Percentiles rank a stretch among this genome's conserved stretches.
Evolutionary conservation across 2,113 vertebrate species (phyloP).

Genomic region (Panthera uncia): DNA sequence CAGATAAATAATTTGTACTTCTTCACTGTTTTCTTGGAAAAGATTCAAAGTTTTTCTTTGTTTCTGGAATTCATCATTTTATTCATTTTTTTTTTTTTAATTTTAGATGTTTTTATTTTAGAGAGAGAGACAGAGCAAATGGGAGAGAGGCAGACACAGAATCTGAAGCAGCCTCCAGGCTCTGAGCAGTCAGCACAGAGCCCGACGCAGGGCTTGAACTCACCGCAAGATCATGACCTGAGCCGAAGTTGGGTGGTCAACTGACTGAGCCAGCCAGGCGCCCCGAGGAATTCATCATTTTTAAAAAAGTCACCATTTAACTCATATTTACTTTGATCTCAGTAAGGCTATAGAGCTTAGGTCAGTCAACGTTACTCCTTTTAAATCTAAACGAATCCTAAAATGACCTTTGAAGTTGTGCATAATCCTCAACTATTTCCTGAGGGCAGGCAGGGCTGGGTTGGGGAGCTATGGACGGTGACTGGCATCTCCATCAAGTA

Average conservation of each 20-base stretch:
- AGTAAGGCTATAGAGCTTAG: background rate
- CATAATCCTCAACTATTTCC: background rate
- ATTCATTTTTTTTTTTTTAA: too few species aligned
- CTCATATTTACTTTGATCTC: slow-evolving; percentile 54
- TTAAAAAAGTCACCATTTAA: background rate
- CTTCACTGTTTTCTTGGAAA: slow-evolving; percentile 3
- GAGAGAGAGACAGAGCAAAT: too few species aligned
- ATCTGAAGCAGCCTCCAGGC: too few species aligned
- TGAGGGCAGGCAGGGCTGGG: background rate
- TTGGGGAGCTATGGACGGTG: background rate
- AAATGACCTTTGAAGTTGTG: background rate
- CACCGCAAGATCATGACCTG: too few species aligned
- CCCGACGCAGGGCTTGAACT: too few species aligned
- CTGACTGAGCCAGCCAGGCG: too few species aligned
- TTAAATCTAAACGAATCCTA: background rate
- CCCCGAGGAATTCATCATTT: too few species aligned
- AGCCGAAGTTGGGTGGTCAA: too few species aligned
- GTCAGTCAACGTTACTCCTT: background rate
- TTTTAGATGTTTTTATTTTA: too few species aligned
- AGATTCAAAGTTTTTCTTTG: background rate
- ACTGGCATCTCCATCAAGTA: background rate
- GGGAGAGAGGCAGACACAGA: too few species aligned
- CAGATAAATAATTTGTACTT: slow-evolving; percentile 39
- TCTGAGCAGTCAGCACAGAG: too few species aligned
- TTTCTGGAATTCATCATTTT: background rate